Evolutionary conservation across 2,113 vertebrate genomes (phyloP), one percentile per base, ranked within the genome.

Genomic region (Ictalurus punctatus): DNA sequence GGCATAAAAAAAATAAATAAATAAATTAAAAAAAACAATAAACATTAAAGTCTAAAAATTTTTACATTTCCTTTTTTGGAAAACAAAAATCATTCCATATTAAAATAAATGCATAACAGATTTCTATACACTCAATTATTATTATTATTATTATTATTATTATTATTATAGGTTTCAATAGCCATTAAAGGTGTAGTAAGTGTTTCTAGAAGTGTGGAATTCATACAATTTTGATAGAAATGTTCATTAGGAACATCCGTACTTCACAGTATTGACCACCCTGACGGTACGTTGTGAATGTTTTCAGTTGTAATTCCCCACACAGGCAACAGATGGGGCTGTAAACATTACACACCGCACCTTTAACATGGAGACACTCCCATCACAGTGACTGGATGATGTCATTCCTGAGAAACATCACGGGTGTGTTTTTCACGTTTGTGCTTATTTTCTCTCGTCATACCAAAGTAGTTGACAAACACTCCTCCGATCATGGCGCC

Each of bases 401-500:
- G 25, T 27, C 48, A 6, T 25, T 76, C 8, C 19, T 13, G 54
- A 54, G 25, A 65, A 19, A 63, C 1, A 52, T 27, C 27, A 59
- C 4, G 34, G 14, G 81, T 9, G 58, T 80, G 71, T 59, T 21
- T 59, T 21, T 19, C 17, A 0, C 34, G 10, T 71, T 19, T 71
- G 59, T 5, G 48, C 48, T 52, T 52, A 40, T 85, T 54, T 74
- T 65, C 65, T 67, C 23, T 61, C 59, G 27, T 73, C 96, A 92
- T 97, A 99, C 98, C 97, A 0, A 99, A 99, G 85, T 95, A 98
- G 91, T 96, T 98, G 94, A 99, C 98, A 16, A 99, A 93, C 71
- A 99, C 96, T 0, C 98, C 98, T 82, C 98, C 98, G 0, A 99
- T 94, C 98, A 99, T 97, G 89, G 98, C 98, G 0, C 98, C 98